Evolutionary conservation across 2,113 vertebrate species (phyloP).

Genomic region (Neolamprologus caudopunctatus): DNA sequence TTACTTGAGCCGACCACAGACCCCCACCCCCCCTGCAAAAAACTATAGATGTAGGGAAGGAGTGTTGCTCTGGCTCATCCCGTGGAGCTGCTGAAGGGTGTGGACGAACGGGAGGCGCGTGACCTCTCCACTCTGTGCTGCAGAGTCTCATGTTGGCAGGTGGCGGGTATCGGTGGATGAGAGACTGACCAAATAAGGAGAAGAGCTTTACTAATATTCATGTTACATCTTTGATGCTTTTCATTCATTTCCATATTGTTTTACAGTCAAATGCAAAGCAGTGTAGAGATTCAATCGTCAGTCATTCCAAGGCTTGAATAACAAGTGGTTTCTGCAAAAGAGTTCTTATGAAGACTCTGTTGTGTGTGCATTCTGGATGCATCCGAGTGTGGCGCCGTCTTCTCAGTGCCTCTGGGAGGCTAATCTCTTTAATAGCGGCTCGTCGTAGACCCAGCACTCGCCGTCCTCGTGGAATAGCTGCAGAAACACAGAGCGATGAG

Average conservation of each 20-base stretch:
- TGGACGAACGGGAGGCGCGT: background rate
- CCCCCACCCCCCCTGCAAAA: background rate
- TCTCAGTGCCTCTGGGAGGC: slow-evolving; percentile 79
- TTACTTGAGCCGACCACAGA: slow-evolving; percentile 43
- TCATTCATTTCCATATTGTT: slow-evolving; percentile 54
- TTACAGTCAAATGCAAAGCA: slow-evolving; percentile 73
- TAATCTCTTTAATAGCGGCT: slow-evolving; percentile 90
- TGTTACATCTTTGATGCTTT: slow-evolving; percentile 47
- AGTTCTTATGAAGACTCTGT: slow-evolving; percentile 74
- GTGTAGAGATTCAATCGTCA: slow-evolving; percentile 63
- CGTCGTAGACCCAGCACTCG: slow-evolving; percentile 97
- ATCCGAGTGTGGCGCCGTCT: background rate
- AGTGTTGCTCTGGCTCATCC: background rate
- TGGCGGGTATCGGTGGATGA: slow-evolving; percentile 15
- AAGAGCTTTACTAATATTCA: slow-evolving; percentile 45
- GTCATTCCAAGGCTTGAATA: slow-evolving; percentile 71
- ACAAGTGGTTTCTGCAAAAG: slow-evolving; percentile 65
- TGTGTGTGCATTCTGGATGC: slow-evolving; percentile 48
- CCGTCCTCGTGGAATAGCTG: slow-evolving; percentile 97
- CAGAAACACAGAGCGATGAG: slow-evolving; percentile 18
- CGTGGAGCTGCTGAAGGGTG: slow-evolving; percentile 22
- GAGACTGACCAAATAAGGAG: slow-evolving; percentile 44
- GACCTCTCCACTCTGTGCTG: background rate
- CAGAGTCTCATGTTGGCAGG: slow-evolving; percentile 35
- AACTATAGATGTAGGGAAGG: background rate